These are phyloP conservation scores for Microcebus lehilahytsara DNA, from an alignment of 2,113 vertebrate species.

Conservation along the genomic window DNA sequence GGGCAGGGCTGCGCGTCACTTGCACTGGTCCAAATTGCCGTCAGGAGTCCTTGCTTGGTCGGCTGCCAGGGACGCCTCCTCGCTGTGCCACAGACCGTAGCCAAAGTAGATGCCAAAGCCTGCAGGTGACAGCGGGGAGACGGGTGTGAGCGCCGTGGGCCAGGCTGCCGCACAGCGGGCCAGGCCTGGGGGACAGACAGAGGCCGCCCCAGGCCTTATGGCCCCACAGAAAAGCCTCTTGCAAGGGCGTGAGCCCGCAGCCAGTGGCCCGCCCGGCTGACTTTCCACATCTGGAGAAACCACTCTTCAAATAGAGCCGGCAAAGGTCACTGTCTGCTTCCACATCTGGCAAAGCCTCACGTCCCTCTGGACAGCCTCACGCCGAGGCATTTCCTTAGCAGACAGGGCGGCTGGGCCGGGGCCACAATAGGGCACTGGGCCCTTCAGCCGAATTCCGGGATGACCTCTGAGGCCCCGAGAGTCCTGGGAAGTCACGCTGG, in stretches of 20 bases:
- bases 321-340: slow-evolving; percentile 86
- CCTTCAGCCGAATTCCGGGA: too few relatives aligned
- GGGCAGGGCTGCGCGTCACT: slow-evolving; percentile 64
- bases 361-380: slow-evolving; percentile 85
- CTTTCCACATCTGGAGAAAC: slow-evolving; percentile 79
- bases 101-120: slow-evolving; percentile 94
- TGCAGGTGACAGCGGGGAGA: slow-evolving; percentile 69
- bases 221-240: neutral
- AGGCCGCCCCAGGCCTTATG: neutral
- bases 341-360: slow-evolving; percentile 87
- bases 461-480: neutral
- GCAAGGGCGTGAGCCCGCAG: neutral
- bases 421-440: neutral
- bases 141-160: neutral
- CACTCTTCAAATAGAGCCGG: slow-evolving; percentile 85
- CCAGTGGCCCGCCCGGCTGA: neutral
- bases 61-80: slow-evolving; percentile 83
- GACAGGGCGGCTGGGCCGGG: neutral
- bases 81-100: slow-evolving; percentile 93
- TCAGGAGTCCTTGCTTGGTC: slow-evolving; percentile 80
- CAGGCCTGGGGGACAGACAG: neutral
- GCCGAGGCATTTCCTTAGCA: slow-evolving; percentile 86
- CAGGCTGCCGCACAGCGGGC: rapidly evolving
- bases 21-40: slow-evolving; percentile 75
- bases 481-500: rapidly evolving